Percentiles rank a stretch among this genome's conserved stretches.
phyloP scores from a whole-genome alignment of 2,113 vertebrate species.

The Psammodynastes pulverulentus region DNA sequence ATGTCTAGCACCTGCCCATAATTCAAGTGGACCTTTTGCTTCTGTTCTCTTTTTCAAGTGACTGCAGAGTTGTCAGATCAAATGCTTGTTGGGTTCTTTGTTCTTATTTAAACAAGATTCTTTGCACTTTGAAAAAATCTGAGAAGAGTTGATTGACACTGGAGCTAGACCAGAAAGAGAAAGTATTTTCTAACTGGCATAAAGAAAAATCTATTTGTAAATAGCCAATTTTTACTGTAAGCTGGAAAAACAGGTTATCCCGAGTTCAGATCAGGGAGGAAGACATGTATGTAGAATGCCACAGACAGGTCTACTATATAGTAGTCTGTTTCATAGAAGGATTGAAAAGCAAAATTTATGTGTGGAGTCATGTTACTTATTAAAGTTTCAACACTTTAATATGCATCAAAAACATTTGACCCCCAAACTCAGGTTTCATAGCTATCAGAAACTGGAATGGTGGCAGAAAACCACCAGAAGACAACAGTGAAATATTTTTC shows the following conservation, averaged over 20 bases:
- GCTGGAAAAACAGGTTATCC: neutral
- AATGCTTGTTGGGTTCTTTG: neutral
- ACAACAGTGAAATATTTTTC: neutral
- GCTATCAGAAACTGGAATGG: neutral
- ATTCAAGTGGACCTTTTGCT: neutral
- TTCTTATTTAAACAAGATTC: neutral
- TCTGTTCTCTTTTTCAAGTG: neutral
- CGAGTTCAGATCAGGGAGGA: neutral
- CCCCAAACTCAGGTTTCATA: neutral
- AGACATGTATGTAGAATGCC: neutral
- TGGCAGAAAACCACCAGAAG: neutral
- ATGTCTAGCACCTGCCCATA: too few relatives aligned
- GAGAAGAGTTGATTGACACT: neutral
- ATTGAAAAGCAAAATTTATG: neutral
- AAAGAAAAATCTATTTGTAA: neutral
- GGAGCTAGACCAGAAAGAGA: neutral
- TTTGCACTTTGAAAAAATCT: neutral
- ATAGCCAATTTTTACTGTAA: neutral
- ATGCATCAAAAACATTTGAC: neutral
- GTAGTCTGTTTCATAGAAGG: neutral
- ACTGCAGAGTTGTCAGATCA: neutral
- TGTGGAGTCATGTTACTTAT: neutral
- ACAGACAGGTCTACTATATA: neutral
- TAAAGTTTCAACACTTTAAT: neutral
- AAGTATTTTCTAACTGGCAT: neutral